These are phyloP conservation scores for Callipepla squamata DNA, from an alignment of 2,113 vertebrate genomes.

Conservation along the genomic window DNA sequence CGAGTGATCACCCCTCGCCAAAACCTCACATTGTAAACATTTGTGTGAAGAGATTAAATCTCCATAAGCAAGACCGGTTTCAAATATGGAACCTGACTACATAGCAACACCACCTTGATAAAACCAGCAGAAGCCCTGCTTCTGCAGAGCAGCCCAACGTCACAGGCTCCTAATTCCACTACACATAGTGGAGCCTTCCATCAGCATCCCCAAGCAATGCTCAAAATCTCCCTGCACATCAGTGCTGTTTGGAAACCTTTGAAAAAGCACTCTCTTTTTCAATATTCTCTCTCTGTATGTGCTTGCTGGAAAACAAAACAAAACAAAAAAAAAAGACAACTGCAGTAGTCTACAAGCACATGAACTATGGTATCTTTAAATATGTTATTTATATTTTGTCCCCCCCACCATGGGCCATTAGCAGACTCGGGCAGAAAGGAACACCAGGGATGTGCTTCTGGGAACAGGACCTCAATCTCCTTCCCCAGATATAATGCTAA, in stretches of 20 bases:
- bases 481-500: background rate
- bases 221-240: background rate
- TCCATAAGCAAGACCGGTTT: constrained; percentile 1
- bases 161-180: background rate
- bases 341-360: background rate
- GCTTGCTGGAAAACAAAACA: background rate
- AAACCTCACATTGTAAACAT: constrained; percentile 17
- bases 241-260: background rate
- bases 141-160: background rate
- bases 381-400: background rate
- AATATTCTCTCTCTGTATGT: background rate
- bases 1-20: background rate
- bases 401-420: background rate
- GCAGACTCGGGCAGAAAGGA: background rate
- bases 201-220: background rate
- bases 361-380: background rate
- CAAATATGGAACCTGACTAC: constrained; percentile 26
- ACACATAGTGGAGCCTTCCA: background rate
- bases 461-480: background rate
- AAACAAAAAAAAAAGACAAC: background rate
- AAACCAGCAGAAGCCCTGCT: constrained; percentile 5
- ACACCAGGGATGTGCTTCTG: background rate
- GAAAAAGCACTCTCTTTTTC: background rate
- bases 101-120: background rate
- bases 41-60: constrained; percentile 40